Evolutionary conservation across 2,113 vertebrate genomes (phyloP), one percentile per base, ranked within the genome.

Genomic region (Brachyistius frenatus): DNA sequence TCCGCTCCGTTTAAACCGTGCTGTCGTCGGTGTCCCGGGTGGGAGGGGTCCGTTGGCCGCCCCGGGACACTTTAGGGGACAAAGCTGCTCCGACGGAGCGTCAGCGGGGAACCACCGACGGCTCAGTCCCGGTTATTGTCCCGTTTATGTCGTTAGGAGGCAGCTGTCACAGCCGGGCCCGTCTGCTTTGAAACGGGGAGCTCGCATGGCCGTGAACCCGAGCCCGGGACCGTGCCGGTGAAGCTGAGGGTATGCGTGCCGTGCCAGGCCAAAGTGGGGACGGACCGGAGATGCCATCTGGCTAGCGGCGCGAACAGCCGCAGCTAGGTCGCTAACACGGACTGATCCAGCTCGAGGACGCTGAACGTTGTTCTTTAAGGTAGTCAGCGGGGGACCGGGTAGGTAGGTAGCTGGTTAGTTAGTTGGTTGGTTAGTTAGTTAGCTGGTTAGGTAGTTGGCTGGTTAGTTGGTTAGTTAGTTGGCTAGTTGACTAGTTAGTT

Each of bases 241-340:
- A 73, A 61, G 41, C 14, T 37, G 35, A 57, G 11, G 76, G 67
- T 37, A 90, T 91, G 88, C 32, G 4, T 63, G 71, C 35, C 1
- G 65, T 71, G 68, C 76, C 86, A 85, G 89, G 86, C 86, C 80
- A 36, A 72, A 78, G 66, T 69, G 71, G 76, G 75, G 78, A 78
- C 76, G 74, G 80, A 36, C 52, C 0, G 71, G 76, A 62, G 82
- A 87, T 90, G 86, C 67, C 80, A 36, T 80, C 72, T 4, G 86
- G 88, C 85, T 91, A 91, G 58, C 86, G 11, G 56, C 75, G 86
- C 85, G 68, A 72, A 84, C 36, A 74, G 63, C 61, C 35, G 1
- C 61, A 16, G 50, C 61, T 62, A 55, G 71, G 44, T 47, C 39
- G 50, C 33, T 7, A n/a, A 23, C 16, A 16, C 56, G 30, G 46